Base-by-base conservation (phyloP, 2,888 invertebrate species). In the Rhingia campestris region DNA sequence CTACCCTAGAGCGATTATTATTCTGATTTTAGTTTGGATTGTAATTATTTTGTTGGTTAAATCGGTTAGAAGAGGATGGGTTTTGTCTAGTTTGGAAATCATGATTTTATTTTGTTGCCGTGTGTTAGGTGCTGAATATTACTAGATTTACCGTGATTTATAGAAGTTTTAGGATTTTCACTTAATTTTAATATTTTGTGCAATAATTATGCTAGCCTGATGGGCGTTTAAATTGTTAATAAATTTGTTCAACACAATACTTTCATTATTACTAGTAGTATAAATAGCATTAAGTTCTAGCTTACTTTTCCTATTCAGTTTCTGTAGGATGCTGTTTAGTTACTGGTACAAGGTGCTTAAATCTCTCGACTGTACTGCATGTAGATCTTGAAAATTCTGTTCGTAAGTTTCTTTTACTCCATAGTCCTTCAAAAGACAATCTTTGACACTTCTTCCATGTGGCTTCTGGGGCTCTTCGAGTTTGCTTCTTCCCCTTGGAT, bases 201-300 rank as follows among this genome's bases (percentile, higher is more conserved):
- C 39, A 39, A 39, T 35, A 33, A n/a, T n/a, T n/a, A n/a, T n/a
- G n/a, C n/a, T n/a, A n/a, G n/a, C n/a, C n/a, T n/a, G n/a, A n/a
- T n/a, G n/a, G n/a, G n/a, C n/a, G n/a, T n/a, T n/a, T 53, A 47
- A 43, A n/a, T 43, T 49, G 22, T 49, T 39, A 6, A 30, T 49
- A 10, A 49, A 49, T 49, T 49, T 49, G 22, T 49, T 49, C 7
- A 49, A 49, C 2, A 49, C 49, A 53, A 53, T 53, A n/a, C n/a
- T 33, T 33, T 53, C 33, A 10, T 35, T 53, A 35, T 53, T 53
- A 14, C 2, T 30, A 12, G 14, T 6, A 7, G 35, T 37, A 37
- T 56, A 37, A 56, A 56, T 37, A 37, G 37, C 37, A 56, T 14
- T 56, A 56, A 22, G 54, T 53, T 53, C 33, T 53, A 53, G 35